Evolutionary conservation across 2,797 vertebrate species (phyloP), one percentile per base, ranked within the genome.

Genomic region (Spondyliosoma cantharus): DNA sequence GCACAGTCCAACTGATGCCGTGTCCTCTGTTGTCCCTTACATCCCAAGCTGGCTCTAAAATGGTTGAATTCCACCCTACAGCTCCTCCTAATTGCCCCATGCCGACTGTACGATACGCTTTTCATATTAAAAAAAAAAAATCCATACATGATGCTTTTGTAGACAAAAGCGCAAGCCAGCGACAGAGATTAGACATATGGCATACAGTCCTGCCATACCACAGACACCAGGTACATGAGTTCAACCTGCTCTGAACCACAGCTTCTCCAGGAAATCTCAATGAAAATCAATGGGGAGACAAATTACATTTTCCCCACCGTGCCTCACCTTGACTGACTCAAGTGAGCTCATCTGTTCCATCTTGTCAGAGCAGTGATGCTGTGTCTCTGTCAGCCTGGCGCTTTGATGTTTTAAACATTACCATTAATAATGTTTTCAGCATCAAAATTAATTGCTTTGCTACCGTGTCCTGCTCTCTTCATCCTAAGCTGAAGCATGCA

Each of bases 331-430:
- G 92, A 88, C 91, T 92, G 89, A 92, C 90, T 92, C 87, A 82
- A 87, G 87, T 91, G 89, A 89, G 87, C 92, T 94, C 92, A 89
- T 93, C 90, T 91, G 85, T 89, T 93, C 91, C 90, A 88, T 87
- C 90, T 90, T 89, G 92, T 87, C 92, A 87, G 90, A 90, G 90
- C 78, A 68, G 78, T 87, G 86, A 91, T 91, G 92, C 91, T 89
- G 88, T 83, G 90, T 91, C 91, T 91, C 81, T 74, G 89, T 91
- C 90, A 87, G 89, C 74, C 50, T 7, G 29, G 49, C 24, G 75
- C 91, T 94, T 93, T 94, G 91, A 94, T 93, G 91, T 92, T 93
- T 92, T 91, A 93, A 93, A 92, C 92, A 94, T 94, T 92, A 93
- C 86, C 92, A 92, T 94, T 93, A 92, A 93, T 93, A 94, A 93